phyloP scores from a whole-genome alignment of 2,888 invertebrate genomes.

The Hartigia nigra region DNA sequence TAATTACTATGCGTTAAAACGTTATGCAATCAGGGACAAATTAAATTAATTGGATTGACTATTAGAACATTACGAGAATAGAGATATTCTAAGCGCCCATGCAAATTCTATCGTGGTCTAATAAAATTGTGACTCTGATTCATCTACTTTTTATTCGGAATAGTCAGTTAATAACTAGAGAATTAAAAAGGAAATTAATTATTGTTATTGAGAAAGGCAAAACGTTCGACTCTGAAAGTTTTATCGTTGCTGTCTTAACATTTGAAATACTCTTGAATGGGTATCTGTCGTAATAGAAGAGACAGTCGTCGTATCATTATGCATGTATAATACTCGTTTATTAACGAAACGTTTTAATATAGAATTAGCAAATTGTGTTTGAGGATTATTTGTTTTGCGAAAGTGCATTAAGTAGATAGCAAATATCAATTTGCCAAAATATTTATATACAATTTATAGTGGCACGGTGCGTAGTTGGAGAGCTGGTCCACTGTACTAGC shows the following conservation, averaged over 20 bases:
- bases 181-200: background rate
- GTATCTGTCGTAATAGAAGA: background rate
- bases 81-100: too few species aligned
- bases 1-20: background rate
- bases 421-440: slow-evolving; percentile 6
- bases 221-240: background rate
- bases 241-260: background rate
- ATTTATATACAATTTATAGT: slow-evolving; percentile 10
- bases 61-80: background rate
- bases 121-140: background rate
- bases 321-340: background rate
- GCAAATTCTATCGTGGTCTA: background rate
- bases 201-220: background rate
- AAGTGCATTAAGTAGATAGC: background rate
- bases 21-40: background rate
- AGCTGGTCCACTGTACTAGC: background rate
- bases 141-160: background rate
- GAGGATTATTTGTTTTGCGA: background rate
- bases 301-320: background rate
- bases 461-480: slow-evolving; percentile 21
- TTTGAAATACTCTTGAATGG: background rate
- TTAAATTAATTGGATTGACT: background rate
- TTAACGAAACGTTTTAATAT: background rate
- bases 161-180: background rate
- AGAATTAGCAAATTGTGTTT: background rate